Conservation (phyloP, 2,888 invertebrate species). For the Branchellion lobata region DNA sequence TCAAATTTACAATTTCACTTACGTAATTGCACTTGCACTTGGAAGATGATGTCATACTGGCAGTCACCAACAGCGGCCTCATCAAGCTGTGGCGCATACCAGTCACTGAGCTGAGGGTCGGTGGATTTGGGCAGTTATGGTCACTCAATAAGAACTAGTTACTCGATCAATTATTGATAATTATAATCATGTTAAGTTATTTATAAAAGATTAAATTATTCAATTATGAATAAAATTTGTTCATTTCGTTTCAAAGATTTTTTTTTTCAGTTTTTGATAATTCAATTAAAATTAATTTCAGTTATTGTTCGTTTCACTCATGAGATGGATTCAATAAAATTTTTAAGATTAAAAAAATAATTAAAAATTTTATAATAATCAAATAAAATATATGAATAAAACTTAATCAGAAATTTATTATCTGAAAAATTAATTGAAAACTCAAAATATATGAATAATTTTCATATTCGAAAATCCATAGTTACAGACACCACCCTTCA, state of each 20-base stretch:
- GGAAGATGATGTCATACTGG: conserved; percentile 89
- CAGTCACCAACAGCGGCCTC: conserved; percentile 89
- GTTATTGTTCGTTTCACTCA: too few species aligned
- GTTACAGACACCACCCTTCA: too few species aligned
- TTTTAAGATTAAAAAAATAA: too few species aligned
- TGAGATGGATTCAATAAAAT: too few species aligned
- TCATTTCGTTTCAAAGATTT: not conserved
- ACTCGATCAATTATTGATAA: not conserved
- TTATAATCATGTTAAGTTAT: too few species aligned
- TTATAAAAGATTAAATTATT: not conserved
- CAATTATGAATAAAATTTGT: not conserved
- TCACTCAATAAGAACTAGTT: not conserved
- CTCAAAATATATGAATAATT: too few species aligned
- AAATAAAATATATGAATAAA: too few species aligned
- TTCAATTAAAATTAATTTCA: conserved; percentile 3
- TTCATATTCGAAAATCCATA: too few species aligned
- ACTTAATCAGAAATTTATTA: too few species aligned
- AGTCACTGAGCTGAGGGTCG: conserved; percentile 78
- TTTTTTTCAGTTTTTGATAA: not conserved
- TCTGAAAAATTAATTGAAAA: too few species aligned
- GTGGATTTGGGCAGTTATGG: conserved; percentile 3
- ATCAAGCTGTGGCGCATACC: conserved; percentile 94
- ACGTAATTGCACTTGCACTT: not conserved
- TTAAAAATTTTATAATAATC: too few species aligned
- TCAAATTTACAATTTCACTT: too few species aligned